Evolutionary conservation across 2,113 vertebrate species (phyloP), one percentile per base, ranked within the genome.

Genomic region (Pionites leucogaster): DNA sequence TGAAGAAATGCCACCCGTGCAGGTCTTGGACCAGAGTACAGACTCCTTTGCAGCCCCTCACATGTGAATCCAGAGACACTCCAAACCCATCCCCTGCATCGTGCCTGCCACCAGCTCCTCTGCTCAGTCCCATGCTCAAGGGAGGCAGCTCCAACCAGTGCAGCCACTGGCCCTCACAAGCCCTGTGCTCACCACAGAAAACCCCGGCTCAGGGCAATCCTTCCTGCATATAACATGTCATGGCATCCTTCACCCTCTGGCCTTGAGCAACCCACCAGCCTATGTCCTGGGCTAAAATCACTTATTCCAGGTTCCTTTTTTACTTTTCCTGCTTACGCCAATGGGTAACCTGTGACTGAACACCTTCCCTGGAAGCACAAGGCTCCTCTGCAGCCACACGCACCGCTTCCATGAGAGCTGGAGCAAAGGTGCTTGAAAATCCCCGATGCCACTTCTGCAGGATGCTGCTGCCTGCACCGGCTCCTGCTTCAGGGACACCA

Each of bases 161-260:
- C 33, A 44, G 69, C 11, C 50, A 1, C 47, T 6, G 12, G 28
- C 33, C 44, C 64, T 41, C 11, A 3, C 35, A 35, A 64, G 57
- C 22, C 41, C 52, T 3, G 8, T 1, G 64, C 47, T 50, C 35
- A 29, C 4, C 0, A 0, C 67, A 79, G 18, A 85, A 64, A 49
- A 46, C 4, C 7, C 6, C 0, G 15, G 53, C 33, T 47, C 63
- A 18, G 19, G n/a, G 50, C 47, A 62, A 52, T 7, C 28, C 62
- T 42, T 71, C 44, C 3, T 0, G 9, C 24, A 55, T 41, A 7
- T 2, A 17, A 39, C 42, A 19, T 9, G 39, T 19, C 31, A 60
- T 0, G 1, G 63, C 42, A 79, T 6, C 25, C 70, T 76, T 59
- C 35, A 3, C 35, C 11, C 9, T 13, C 16, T 0, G 0, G 60